These are phyloP conservation scores for Marmota flaviventris DNA, from an alignment of 2,113 vertebrate species.

Conservation along the genomic window DNA sequence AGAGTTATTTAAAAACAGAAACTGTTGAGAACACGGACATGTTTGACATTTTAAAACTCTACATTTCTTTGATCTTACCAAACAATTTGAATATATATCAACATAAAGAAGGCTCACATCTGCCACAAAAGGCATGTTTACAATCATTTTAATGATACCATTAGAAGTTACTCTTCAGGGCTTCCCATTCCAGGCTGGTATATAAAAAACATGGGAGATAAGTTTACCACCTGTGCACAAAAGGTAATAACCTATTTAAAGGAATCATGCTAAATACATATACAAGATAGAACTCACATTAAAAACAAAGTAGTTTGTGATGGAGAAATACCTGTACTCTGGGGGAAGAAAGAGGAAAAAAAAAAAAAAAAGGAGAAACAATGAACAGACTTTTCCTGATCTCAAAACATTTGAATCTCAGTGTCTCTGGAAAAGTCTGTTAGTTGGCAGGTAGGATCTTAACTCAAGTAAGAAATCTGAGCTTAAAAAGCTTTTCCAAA, in stretches of 20 bases:
- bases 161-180: slow-evolving; percentile 84
- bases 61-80: slow-evolving; percentile 87
- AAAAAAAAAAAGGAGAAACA: slow-evolving; percentile 54
- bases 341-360: background rate
- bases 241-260: slow-evolving; percentile 77
- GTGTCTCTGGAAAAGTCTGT: slow-evolving; percentile 58
- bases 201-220: slow-evolving; percentile 82
- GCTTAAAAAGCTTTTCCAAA: slow-evolving; percentile 75
- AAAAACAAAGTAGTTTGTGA: slow-evolving; percentile 71
- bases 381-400: slow-evolving; percentile 42
- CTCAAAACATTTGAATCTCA: slow-evolving; percentile 70
- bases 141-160: slow-evolving; percentile 89
- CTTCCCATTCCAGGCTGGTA: slow-evolving; percentile 81
- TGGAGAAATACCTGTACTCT: background rate
- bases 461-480: slow-evolving; percentile 71
- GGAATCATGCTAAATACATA: slow-evolving; percentile 77
- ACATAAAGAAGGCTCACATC: slow-evolving; percentile 85
- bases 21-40: slow-evolving; percentile 82
- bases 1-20: slow-evolving; percentile 85
- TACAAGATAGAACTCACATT: slow-evolving; percentile 52
- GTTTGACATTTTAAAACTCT: slow-evolving; percentile 84
- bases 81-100: slow-evolving; percentile 83
- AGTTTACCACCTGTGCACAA: slow-evolving; percentile 86
- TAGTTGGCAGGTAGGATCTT: slow-evolving; percentile 69
- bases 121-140: slow-evolving; percentile 87